Evolutionary conservation across 2,113 vertebrate genomes (phyloP).

Genomic region (Oncorhynchus gorbuscha): DNA sequence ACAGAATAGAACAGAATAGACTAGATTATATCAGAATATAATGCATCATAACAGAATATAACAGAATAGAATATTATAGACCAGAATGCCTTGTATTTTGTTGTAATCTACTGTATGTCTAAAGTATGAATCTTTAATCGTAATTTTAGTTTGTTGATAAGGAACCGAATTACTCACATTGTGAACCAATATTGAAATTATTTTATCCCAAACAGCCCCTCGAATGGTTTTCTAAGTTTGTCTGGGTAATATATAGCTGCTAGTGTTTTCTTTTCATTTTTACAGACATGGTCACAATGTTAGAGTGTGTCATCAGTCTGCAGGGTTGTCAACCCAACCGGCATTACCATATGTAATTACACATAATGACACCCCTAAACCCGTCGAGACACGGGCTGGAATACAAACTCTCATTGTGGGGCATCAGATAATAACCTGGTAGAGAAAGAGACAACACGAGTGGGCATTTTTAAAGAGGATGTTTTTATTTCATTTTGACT

Average conservation of each 20-base stretch:
- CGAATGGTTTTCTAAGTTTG: not conserved
- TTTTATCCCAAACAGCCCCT: not conserved
- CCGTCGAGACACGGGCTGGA: slow-evolving; percentile 35
- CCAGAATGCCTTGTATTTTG: too few relatives aligned
- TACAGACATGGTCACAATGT: not conserved
- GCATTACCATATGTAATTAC: slow-evolving; percentile 48
- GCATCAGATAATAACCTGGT: not conserved
- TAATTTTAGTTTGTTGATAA: not conserved
- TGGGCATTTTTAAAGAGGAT: too few relatives aligned
- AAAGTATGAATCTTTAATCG: not conserved
- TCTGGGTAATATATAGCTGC: not conserved
- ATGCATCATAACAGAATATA: too few relatives aligned
- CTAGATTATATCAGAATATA: too few relatives aligned
- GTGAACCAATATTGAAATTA: not conserved
- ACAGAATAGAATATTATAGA: too few relatives aligned
- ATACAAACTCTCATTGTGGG: slow-evolving; percentile 34
- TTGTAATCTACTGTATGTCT: not conserved
- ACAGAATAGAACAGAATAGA: too few relatives aligned
- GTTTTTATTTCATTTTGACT: not conserved
- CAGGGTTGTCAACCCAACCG: slow-evolving; percentile 41
- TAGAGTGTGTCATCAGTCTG: slow-evolving; percentile 17
- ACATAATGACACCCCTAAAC: slow-evolving; percentile 41
- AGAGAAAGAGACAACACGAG: too few relatives aligned
- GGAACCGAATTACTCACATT: not conserved
- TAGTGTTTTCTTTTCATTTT: not conserved